Conservation (phyloP, 2,113 vertebrate genomes). For the Pyxicephalus adspersus region DNA sequence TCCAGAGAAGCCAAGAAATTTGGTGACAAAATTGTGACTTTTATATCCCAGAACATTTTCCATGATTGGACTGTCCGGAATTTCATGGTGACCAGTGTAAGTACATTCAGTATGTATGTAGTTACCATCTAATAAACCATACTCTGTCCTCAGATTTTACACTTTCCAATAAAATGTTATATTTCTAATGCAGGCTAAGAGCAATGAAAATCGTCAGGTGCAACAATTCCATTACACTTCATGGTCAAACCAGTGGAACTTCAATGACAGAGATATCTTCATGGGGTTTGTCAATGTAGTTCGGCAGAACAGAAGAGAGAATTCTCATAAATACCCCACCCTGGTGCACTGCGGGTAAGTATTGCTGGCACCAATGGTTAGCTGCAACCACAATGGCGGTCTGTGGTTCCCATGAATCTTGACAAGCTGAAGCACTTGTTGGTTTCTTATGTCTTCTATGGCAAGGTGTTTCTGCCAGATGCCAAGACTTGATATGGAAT, state of each 20-base stretch:
- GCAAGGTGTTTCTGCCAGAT: not conserved
- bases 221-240: not conserved
- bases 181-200: not conserved
- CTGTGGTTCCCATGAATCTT: not conserved
- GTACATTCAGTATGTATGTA: not conserved
- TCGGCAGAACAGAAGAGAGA: not conserved
- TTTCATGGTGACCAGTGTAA: not conserved
- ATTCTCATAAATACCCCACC: not conserved
- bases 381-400: not conserved
- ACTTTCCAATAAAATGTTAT: not conserved
- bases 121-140: not conserved
- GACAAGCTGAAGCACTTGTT: not conserved
- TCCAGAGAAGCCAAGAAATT: not conserved
- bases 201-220: not conserved
- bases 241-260: not conserved
- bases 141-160: not conserved
- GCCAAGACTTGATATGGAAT: too few relatives aligned
- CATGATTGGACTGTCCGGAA: not conserved
- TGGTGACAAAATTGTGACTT: not conserved
- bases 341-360: conserved; percentile 20
- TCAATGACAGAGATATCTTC: not conserved
- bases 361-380: not conserved
- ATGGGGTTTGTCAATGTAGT: not conserved
- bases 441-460: not conserved
- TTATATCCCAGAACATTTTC: not conserved